Evolutionary conservation across 2,888 invertebrate genomes (phyloP).

Genomic region (Pseudococcus viburni): DNA sequence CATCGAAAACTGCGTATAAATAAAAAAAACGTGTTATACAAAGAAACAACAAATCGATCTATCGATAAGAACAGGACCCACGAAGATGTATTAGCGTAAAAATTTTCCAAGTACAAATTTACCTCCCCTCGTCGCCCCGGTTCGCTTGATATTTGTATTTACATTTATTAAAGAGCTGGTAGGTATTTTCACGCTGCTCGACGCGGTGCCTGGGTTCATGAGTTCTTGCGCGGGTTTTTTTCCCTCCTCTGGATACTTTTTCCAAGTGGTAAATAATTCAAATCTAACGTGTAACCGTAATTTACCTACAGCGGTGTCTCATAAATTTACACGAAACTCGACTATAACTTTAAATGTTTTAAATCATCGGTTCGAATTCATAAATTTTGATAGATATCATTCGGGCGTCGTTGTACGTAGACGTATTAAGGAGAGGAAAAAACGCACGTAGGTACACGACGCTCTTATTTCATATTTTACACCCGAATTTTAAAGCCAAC

Average conservation of each 20-base stretch:
- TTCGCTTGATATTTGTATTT: slow-evolving; percentile 14
- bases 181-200: background rate
- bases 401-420: background rate
- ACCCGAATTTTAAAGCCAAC: background rate
- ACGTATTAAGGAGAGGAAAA: no score
- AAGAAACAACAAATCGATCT: background rate
- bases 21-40: background rate
- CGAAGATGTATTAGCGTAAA: background rate
- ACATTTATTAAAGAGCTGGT: background rate
- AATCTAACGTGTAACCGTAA: slow-evolving; percentile 60
- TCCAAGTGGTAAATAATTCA: slow-evolving; percentile 64
- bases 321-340: slow-evolving; percentile 65
- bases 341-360: slow-evolving; percentile 57
- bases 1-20: background rate
- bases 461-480: slow-evolving; percentile 46
- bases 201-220: background rate
- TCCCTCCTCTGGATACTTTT: background rate
- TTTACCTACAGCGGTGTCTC: slow-evolving; percentile 65
- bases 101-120: slow-evolving; percentile 3
- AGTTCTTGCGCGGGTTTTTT: background rate
- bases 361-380: slow-evolving; percentile 63
- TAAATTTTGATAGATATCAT: slow-evolving; percentile 65
- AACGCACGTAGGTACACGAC: background rate
- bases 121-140: background rate
- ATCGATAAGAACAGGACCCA: background rate